Conservation (phyloP, 2,797 vertebrate species). For the Iguana delicatissima region DNA sequence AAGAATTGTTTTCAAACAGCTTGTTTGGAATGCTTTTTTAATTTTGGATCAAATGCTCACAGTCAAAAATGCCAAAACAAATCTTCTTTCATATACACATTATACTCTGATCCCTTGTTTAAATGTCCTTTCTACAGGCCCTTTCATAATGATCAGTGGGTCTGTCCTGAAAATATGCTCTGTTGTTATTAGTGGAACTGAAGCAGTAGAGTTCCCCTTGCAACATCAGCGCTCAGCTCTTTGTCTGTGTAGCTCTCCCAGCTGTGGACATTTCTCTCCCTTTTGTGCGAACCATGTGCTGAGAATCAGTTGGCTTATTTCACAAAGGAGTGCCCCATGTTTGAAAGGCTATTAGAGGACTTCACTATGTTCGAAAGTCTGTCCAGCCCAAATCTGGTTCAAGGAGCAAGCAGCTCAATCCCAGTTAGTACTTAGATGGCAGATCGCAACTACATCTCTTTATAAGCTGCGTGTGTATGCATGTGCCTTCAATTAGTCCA, state of each 20-base stretch:
- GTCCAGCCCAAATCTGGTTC: no score
- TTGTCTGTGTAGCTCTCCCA: not conserved
- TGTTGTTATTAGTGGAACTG: not conserved
- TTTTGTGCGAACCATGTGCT: not conserved
- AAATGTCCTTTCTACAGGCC: conserved; percentile 48
- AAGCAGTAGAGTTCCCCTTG: not conserved
- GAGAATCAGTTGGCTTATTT: no score
- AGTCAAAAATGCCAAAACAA: conserved; percentile 53
- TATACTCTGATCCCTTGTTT: conserved; percentile 47
- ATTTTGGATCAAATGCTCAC: conserved; percentile 57
- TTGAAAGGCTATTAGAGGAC: no score
- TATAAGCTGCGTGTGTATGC: not conserved
- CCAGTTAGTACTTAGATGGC: no score
- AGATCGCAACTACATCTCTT: not conserved
- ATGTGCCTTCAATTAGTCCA: not conserved
- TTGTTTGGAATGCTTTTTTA: conserved; percentile 66
- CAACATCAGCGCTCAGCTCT: not conserved
- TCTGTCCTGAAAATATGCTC: not conserved
- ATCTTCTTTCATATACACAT: conserved; percentile 39
- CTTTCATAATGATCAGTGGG: conserved; percentile 41
- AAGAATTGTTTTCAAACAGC: conserved; percentile 65
- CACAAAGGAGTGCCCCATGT: no score
- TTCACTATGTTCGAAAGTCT: no score
- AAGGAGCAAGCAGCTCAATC: no score
- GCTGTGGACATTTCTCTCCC: not conserved